Evolutionary conservation across 2,113 vertebrate genomes (phyloP), one percentile per base, ranked within the genome.

Genomic region (Scytalopus superciliaris): DNA sequence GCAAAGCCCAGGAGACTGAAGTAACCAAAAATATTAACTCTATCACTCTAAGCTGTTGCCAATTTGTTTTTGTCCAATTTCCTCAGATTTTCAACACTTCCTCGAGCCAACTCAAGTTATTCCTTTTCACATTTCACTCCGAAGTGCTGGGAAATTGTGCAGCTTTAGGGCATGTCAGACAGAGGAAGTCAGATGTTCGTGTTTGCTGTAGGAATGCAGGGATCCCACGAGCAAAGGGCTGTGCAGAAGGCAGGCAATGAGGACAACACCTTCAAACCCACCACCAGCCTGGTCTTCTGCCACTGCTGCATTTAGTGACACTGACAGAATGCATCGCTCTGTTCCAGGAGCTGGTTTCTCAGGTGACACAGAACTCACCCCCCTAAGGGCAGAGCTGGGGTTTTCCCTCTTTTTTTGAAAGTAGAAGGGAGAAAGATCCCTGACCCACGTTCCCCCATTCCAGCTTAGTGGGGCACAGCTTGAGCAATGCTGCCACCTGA

Each of bases 1-100:
- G 88, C 76, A 53, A 94, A 97, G 90, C 92, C 93, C 96, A 57
- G 70, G 91, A 87, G 90, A 95, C 62, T 60, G 87, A 21, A 92
- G 87, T 19, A 57, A 84, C 91, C 81, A 75, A 82, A 96, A 95
- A 93, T 66, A 81, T 64, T 81, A 78, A 96, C 73, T 82, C 31
- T 8, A 83, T 33, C 80, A 64, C 91, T 83, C 78, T 60, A 75
- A 94, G 68, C 75, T 42, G 45, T 30, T 93, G 94, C 84, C 93
- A 93, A 12, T 74, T 44, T 23, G 66, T 66, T 93, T 86, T 86
- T 84, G 60, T 76, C 83, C 76, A 64, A 63, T 96, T 96, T 89
- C 86, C 60, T 75, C 35, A 33, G 52, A 44, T 79, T 92, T 93
- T 78, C 80, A 69, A 84, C 55, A 75, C 69, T 88, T 79, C 70